Conservation (phyloP, 2,113 vertebrate species). For the Trinectes maculatus region DNA sequence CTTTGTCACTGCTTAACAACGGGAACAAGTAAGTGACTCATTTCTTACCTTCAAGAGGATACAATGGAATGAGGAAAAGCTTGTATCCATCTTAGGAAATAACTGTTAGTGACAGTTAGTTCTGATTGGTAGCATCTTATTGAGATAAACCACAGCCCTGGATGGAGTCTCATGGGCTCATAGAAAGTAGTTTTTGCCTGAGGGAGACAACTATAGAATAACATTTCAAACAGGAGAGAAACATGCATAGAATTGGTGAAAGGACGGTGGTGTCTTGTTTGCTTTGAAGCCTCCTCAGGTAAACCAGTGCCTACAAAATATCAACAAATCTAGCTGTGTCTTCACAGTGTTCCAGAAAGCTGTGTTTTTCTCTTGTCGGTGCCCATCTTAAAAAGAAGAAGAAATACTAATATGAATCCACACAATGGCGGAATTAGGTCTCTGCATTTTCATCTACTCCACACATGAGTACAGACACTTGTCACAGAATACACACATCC, state of each 20-base stretch:
- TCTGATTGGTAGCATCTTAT: conserved; percentile 76
- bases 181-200: conserved; percentile 10
- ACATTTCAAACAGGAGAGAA: conserved; percentile 39
- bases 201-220: conserved; percentile 26
- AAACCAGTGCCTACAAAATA: conserved; percentile 17
- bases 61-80: conserved; percentile 7
- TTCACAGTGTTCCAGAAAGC: conserved; percentile 20
- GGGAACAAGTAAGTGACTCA: conserved; percentile 25
- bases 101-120: conserved; percentile 81
- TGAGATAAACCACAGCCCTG: conserved; percentile 64
- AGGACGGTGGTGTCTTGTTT: conserved; percentile 33
- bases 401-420: no score
- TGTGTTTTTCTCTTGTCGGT: conserved; percentile 35
- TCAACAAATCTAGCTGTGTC: conserved; percentile 18
- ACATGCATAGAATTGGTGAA: conserved; percentile 1
- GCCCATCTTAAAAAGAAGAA: no score
- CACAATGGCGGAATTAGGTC: no score
- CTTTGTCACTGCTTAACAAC: conserved; percentile 37
- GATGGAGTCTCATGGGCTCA: conserved; percentile 28
- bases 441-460: no score
- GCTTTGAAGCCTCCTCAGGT: conserved; percentile 51
- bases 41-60: conserved; percentile 32
- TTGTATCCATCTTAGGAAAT: conserved; percentile 45
- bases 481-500: no score
- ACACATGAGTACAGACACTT: no score